Conservation (phyloP, 2,113 vertebrate genomes). For the Illadopsis cleaveri region DNA sequence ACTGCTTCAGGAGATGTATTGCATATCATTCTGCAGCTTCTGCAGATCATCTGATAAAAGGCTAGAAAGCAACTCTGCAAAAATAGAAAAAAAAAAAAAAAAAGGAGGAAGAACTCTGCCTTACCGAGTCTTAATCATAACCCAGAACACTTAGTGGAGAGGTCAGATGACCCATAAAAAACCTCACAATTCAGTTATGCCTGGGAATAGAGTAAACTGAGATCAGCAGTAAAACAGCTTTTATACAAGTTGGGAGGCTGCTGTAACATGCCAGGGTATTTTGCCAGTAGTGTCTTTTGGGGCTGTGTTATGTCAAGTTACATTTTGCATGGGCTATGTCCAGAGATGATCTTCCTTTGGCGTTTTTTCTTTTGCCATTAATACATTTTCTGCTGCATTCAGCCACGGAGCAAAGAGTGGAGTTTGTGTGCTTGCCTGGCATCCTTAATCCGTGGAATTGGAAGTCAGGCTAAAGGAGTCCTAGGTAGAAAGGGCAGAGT, state of each 20-base stretch:
- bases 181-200: not conserved
- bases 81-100: not conserved
- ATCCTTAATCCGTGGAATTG: not conserved
- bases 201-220: conserved; percentile 2
- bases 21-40: not conserved
- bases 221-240: conserved; percentile 39
- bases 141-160: not conserved
- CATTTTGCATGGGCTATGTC: not conserved
- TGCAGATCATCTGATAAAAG: not conserved
- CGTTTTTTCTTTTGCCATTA: not conserved
- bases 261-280: conserved; percentile 42
- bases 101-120: not conserved
- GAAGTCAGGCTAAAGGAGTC: not conserved
- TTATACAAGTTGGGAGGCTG: conserved; percentile 5
- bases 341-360: not conserved
- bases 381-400: not conserved
- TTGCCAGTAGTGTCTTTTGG: not conserved
- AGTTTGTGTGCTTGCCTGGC: not conserved
- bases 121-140: not conserved
- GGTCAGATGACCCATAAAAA: not conserved
- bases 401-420: accelerated
- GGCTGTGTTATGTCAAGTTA: conserved; percentile 38
- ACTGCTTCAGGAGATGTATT: not conserved
- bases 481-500: not conserved
- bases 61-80: not conserved